These are phyloP conservation scores for Sesamia inferens DNA, from an alignment of 2,888 invertebrate species.

Conservation along the genomic window DNA sequence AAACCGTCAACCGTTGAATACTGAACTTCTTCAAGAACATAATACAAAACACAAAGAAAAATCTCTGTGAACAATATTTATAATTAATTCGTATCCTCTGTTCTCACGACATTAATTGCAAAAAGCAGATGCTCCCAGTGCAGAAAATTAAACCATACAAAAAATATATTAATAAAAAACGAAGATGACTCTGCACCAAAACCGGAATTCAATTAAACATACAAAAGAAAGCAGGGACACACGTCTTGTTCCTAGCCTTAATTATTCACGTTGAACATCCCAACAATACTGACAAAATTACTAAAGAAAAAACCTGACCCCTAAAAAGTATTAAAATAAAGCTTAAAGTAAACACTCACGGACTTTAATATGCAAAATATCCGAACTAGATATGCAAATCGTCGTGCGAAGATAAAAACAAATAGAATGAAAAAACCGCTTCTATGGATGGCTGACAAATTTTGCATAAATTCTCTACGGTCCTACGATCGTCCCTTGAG, in stretches of 20 bases:
- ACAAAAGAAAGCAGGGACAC: constrained; percentile 87
- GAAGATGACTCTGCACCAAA: constrained; percentile 86
- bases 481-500: constrained; percentile 77
- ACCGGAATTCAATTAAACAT: constrained; percentile 88
- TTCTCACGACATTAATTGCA: constrained; percentile 89
- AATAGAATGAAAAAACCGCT: constrained; percentile 88
- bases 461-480: constrained; percentile 83
- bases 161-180: constrained; percentile 82
- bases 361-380: constrained; percentile 86
- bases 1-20: constrained; percentile 61
- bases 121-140: constrained; percentile 84
- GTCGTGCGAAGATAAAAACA: constrained; percentile 87
- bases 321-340: constrained; percentile 87
- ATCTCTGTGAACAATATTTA: constrained; percentile 60
- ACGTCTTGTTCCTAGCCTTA: constrained; percentile 83
- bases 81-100: constrained; percentile 82
- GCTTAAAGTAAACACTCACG: constrained; percentile 85
- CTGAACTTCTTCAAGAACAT: constrained; percentile 49
- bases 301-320: constrained; percentile 86
- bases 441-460: constrained; percentile 86
- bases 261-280: constrained; percentile 83
- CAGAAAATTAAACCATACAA: constrained; percentile 77
- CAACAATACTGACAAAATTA: constrained; percentile 81
- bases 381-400: constrained; percentile 89
- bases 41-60: constrained; percentile 58